These are phyloP conservation scores for Neoscelio sp. DNA, from an alignment of 2,888 invertebrate genomes.

Conservation along the genomic window DNA sequence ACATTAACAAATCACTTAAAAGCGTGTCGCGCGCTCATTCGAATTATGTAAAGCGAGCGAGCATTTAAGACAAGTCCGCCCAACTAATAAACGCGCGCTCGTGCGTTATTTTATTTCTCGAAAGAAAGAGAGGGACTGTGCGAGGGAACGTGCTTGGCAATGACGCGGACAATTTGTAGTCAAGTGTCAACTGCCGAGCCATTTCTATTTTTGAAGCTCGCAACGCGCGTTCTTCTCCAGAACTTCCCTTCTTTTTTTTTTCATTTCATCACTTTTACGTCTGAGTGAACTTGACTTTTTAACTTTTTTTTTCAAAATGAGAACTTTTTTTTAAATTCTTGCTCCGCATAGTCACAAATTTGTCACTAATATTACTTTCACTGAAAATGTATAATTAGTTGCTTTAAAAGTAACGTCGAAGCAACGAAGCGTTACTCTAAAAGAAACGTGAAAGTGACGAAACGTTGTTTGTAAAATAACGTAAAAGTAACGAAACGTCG, in stretches of 20 bases:
- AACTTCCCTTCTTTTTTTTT: conserved; percentile 23
- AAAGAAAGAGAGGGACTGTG: too few species aligned
- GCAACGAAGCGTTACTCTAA: too few species aligned
- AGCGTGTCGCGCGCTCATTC: conserved; percentile 53
- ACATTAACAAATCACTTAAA: conserved; percentile 56
- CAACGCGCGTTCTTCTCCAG: conserved; percentile 59
- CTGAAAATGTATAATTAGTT: too few species aligned
- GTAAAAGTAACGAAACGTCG: too few species aligned
- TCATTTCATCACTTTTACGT: conserved; percentile 29
- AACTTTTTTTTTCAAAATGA: background rate
- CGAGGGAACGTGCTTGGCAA: conserved; percentile 72
- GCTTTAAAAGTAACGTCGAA: too few species aligned
- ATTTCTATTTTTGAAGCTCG: conserved; percentile 81
- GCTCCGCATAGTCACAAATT: too few species aligned
- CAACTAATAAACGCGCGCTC: conserved; percentile 64
- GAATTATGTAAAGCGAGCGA: conserved; percentile 55
- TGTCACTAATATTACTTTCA: too few species aligned
- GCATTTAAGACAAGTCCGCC: conserved; percentile 49
- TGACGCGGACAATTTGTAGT: conserved; percentile 83
- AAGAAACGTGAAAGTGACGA: too few species aligned
- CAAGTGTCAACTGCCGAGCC: conserved; percentile 79
- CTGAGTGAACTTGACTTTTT: conserved; percentile 29
- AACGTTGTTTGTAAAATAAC: too few species aligned
- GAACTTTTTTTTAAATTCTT: background rate
- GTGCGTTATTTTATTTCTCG: too few species aligned